A percentile compares a stretch with the other conserved stretches of the same genome.
phyloP scores from a whole-genome alignment of 2,888 invertebrate species.

The Rotaria macrura region DNA sequence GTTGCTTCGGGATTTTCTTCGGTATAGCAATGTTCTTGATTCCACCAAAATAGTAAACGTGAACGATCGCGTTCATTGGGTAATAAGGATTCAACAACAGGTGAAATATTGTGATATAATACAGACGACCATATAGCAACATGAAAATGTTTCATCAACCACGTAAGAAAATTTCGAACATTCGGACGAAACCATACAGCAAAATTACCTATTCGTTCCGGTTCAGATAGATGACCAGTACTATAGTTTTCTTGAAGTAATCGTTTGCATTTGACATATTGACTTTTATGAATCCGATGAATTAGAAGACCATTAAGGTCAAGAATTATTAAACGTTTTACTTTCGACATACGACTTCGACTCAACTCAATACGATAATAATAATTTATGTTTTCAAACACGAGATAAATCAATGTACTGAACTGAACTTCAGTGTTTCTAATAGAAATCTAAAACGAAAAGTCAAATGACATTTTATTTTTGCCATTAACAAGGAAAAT shows the following conservation, averaged over 20 bases:
- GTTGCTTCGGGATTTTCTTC: not conserved
- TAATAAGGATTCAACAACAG: not conserved
- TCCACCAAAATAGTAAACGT: not conserved
- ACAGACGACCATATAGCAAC: constrained; percentile 1
- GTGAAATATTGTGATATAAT: not conserved
- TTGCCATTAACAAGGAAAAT: too few species aligned
- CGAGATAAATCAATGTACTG: too few species aligned
- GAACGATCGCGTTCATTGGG: not conserved
- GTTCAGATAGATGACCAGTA: not conserved
- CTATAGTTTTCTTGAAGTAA: not conserved
- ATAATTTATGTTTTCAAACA: too few species aligned
- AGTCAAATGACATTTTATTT: too few species aligned
- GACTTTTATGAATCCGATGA: not conserved
- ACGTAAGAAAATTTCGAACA: not conserved
- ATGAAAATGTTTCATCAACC: constrained; percentile 7
- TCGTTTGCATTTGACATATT: not conserved
- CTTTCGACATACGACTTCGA: not conserved
- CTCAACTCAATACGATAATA: too few species aligned
- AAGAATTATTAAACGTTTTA: not conserved
- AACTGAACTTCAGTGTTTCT: too few species aligned
- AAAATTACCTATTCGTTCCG: not conserved
- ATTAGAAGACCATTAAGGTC: not conserved
- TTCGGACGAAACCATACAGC: constrained; percentile 5
- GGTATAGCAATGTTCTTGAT: not conserved
- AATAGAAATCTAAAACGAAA: too few species aligned